These are phyloP conservation scores for Peromyscus polionotus DNA, from an alignment of 2,113 vertebrate genomes.

Conservation along the genomic window DNA sequence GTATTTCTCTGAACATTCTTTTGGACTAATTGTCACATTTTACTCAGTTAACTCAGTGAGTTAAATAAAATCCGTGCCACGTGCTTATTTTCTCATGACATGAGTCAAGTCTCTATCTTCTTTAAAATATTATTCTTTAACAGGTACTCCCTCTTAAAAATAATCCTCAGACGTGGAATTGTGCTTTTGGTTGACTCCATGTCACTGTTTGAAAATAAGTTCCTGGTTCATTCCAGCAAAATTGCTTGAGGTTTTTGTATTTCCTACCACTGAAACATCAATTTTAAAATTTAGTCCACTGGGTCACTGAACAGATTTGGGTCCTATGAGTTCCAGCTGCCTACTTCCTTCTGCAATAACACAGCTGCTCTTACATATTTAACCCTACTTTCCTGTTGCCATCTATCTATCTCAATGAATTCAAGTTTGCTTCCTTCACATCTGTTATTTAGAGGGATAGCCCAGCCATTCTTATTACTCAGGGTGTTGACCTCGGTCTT, in stretches of 20 bases:
- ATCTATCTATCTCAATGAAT: constrained; percentile 68
- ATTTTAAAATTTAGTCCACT: constrained; percentile 70
- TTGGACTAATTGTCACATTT: constrained; percentile 33
- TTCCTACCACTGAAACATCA: constrained; percentile 67
- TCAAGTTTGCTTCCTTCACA: constrained; percentile 64
- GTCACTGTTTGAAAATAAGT: constrained; percentile 3
- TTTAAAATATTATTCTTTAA: constrained; percentile 37
- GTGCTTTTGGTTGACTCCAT: neutral
- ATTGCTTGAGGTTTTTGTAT: neutral
- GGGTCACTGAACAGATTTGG: constrained; percentile 59
- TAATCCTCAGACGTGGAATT: neutral
- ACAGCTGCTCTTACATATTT: constrained; percentile 75
- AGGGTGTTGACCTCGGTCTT: constrained; percentile 63
- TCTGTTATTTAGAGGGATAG: constrained; percentile 55
- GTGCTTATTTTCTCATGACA: neutral
- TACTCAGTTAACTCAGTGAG: neutral
- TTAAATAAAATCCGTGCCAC: constrained; percentile 30
- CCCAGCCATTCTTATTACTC: constrained; percentile 53
- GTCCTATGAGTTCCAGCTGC: constrained; percentile 77
- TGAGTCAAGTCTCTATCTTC: constrained; percentile 4
- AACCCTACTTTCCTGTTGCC: constrained; percentile 60
- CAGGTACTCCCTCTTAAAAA: constrained; percentile 50
- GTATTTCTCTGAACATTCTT: constrained; percentile 36
- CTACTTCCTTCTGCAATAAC: constrained; percentile 75
- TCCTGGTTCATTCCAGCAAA: constrained; percentile 11